Evolutionary conservation across 2,888 invertebrate genomes (phyloP).

Genomic region (Furcula furcula): DNA sequence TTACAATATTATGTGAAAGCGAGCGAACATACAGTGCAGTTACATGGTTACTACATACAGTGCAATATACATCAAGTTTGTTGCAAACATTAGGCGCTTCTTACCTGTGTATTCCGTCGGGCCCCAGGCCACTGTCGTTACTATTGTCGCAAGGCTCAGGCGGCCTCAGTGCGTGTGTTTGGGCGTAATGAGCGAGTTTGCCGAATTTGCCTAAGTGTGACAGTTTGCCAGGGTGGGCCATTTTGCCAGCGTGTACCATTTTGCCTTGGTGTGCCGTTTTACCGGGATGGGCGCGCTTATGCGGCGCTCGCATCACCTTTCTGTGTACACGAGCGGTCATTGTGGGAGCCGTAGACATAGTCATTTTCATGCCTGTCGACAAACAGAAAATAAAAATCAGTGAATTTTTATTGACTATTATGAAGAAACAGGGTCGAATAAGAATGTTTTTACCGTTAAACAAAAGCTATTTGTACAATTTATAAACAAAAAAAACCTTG

Average conservation of each 20-base stretch:
- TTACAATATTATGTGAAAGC: constrained; percentile 1
- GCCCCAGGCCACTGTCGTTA: constrained; percentile 94
- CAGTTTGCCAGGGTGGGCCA: constrained; percentile 50
- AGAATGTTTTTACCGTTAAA: too few species aligned
- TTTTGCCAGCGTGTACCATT: constrained; percentile 72
- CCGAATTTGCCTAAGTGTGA: constrained; percentile 66
- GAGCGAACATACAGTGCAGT: constrained; percentile 5
- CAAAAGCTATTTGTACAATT: too few species aligned
- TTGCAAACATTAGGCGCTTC: too few species aligned
- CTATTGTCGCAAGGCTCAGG: constrained; percentile 90
- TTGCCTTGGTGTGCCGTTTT: constrained; percentile 70
- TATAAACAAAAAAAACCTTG: too few species aligned
- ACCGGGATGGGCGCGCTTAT: constrained; percentile 80
- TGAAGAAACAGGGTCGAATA: constrained; percentile 8
- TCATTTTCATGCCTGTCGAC: constrained; percentile 86
- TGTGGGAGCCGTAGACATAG: constrained; percentile 85
- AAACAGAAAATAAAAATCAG: constrained; percentile 51
- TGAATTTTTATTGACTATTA: constrained; percentile 26
- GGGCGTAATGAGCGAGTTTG: constrained; percentile 63
- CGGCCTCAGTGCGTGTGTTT: constrained; percentile 72
- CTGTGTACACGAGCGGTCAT: constrained; percentile 85
- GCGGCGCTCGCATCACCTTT: constrained; percentile 85
- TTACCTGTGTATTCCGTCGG: constrained; percentile 84
- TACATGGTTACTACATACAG: not conserved
- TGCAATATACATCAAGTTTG: constrained; percentile 1